These are phyloP conservation scores for Catocala sponsa DNA, from an alignment of 2,888 invertebrate species.

Conservation along the genomic window DNA sequence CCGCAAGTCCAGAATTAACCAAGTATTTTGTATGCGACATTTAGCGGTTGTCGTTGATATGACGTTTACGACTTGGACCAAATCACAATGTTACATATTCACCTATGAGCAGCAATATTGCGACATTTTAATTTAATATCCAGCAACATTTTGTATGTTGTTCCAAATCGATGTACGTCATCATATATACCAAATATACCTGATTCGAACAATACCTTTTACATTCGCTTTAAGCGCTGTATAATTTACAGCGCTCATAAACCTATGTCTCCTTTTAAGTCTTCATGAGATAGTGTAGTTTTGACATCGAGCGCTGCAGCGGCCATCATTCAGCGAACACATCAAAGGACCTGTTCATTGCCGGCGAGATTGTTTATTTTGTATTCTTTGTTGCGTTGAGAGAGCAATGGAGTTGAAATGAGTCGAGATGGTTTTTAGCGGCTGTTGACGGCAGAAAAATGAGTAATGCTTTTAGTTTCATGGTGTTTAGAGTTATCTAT, in stretches of 20 bases:
- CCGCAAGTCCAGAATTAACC: background rate
- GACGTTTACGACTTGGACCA: constrained; percentile 7
- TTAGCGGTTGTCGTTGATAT: constrained; percentile 2
- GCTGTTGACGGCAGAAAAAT: constrained; percentile 40
- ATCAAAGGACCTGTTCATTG: constrained; percentile 66
- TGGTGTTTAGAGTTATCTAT: constrained; percentile 6
- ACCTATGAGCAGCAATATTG: no score
- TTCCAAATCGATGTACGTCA: constrained; percentile 12
- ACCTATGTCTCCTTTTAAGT: constrained; percentile 75
- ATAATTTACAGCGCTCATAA: constrained; percentile 78
- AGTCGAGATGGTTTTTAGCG: constrained; percentile 43
- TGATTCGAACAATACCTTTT: no score
- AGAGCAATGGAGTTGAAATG: constrained; percentile 55
- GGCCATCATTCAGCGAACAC: constrained; percentile 65
- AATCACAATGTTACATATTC: background rate
- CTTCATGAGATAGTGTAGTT: constrained; percentile 60
- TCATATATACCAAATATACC: constrained; percentile 47
- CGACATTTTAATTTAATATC: no score
- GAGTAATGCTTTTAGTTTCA: constrained; percentile 35
- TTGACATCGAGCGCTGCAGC: constrained; percentile 56
- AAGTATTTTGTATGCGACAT: constrained; percentile 1
- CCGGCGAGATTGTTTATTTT: constrained; percentile 69
- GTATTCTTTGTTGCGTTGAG: constrained; percentile 69
- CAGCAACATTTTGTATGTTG: background rate
- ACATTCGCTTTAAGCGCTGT: constrained; percentile 41